These are phyloP conservation scores for Atherix ibis DNA, from an alignment of 2,888 invertebrate species.

Conservation along the genomic window DNA sequence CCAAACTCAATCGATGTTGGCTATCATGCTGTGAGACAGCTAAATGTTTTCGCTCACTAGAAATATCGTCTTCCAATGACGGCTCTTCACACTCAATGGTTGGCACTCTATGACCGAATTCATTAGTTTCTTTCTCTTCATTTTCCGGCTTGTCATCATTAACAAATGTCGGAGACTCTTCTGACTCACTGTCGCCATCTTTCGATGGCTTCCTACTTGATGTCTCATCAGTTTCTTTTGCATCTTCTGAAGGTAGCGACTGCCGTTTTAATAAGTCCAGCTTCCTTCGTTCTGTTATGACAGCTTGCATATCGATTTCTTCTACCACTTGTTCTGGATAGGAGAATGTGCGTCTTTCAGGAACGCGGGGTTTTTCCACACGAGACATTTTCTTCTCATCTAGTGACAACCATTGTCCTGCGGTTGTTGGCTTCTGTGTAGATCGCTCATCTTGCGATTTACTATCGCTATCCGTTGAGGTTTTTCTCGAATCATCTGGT, in stretches of 20 bases:
- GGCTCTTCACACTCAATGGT: constrained; percentile 33
- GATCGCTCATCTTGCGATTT: constrained; percentile 20
- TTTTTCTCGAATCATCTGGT: constrained; percentile 8
- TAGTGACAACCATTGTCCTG: constrained; percentile 32
- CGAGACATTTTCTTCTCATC: constrained; percentile 19
- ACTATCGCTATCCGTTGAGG: constrained; percentile 13
- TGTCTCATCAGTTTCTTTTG: constrained; percentile 23
- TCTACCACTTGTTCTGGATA: constrained; percentile 22
- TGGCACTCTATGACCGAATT: constrained; percentile 30
- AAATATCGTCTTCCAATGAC: constrained; percentile 27
- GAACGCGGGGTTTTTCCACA: not conserved
- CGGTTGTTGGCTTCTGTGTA: not conserved
- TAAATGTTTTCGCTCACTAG: constrained; percentile 24
- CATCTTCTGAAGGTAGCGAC: constrained; percentile 35
- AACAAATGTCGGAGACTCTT: constrained; percentile 52
- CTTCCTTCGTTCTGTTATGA: constrained; percentile 43
- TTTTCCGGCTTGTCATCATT: constrained; percentile 39
- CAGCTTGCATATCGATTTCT: constrained; percentile 42
- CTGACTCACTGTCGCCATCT: constrained; percentile 47
- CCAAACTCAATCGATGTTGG: constrained; percentile 25
- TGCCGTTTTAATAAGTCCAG: constrained; percentile 43
- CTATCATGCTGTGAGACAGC: constrained; percentile 23
- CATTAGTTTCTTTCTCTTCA: too few species aligned
- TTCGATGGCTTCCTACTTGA: constrained; percentile 33
- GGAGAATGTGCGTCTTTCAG: constrained; percentile 8